Evolutionary conservation across 2,797 vertebrate genomes (phyloP), one percentile per base, ranked within the genome.

Genomic region (Masticophis lateralis): DNA sequence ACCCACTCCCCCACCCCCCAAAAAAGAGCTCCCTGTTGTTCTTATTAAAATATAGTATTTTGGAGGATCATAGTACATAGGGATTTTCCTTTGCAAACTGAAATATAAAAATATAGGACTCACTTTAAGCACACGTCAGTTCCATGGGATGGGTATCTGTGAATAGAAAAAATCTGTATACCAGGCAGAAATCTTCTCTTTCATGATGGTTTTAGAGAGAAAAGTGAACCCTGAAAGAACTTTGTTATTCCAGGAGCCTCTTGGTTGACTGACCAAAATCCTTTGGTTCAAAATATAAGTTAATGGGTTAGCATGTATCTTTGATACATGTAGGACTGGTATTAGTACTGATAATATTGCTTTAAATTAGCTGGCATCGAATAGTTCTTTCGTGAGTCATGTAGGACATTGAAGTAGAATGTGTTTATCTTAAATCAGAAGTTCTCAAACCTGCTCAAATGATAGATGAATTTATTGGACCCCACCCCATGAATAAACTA

Each of bases 1-100:
- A 51, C 6, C 47, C 5, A 51, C 47, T 37, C 5, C 14, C 69
- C 7, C 1, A 0, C 3, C 3, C 3, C 32, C 18, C 32, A 1
- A 1, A 4, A 22, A 25, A 20, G 3, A 43, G 18, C 32, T 79
- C 37, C 74, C 8, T 79, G 37, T 79, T 22, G 18, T 43, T 12
- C 3, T 56, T n/a, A 32, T 87, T 32, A 56, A 56, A 9, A 32
- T 28, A n/a, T 20, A 18, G 10, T 32, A 9, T 56, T 87, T 87
- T 87, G 86, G 51, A 87, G 20, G 86, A 87, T 1, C 16, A 11
- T 32, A 32, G 18, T 37, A 32, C 5, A 5, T 57, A 32, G 16
- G 55, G 8, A n/a, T 87, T 56, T 87, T 32, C 7, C 9, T 87
- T 87, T 18, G n/a, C 3, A 88, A 57, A 56, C 9, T 11, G 7